Base-by-base conservation (phyloP, 2,113 vertebrate species). In the Stegostoma tigrinum region DNA sequence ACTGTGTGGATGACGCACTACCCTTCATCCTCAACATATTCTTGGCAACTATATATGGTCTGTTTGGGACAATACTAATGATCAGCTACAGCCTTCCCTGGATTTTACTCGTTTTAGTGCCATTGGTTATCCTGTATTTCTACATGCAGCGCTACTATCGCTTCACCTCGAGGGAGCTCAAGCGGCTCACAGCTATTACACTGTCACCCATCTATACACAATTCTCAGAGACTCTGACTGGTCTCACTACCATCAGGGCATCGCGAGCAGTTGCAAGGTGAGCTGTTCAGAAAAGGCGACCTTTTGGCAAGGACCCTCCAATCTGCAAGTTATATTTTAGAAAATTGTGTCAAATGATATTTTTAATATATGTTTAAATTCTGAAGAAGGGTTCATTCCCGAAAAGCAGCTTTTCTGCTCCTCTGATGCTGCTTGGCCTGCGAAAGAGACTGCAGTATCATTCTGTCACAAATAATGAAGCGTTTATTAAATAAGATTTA, bases 11-110 rank as follows among this genome's bases (percentile, higher is more conserved):
- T 38, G 98, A 99, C 97, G 98, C 97, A 95, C 97, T 99, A 96
- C 99, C 99, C 0, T 99, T 99, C 96, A 96, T 98, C 64, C 98
- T 99, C 83, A 99, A 99, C 97, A 99, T 99, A 96, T 97, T 99
- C 61, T 97, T 99, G 96, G 98, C 99, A 96, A 98, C 98, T 27
- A 5, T 97, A 0, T 98, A 97, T 0, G 97, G 98, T 19, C 97
- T 99, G 96, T 96, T 99, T 96, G 99, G 99, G 45, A 98, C 98
- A 97, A 96, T 99, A 96, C 97, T 98, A 17, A 97, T 99, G 96
- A 98, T 99, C 23, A 97, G 97, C 96, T 98, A 97, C 0, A 98
- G 99, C 2, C 97, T 99, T 91, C 99, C 99, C 75, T 99, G 99
- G 99, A 97, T 99, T 83, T 97, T 98, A 45, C 96, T 98, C 94